phyloP scores from a whole-genome alignment of 2,888 invertebrate species.

The Tribolium freemani region DNA sequence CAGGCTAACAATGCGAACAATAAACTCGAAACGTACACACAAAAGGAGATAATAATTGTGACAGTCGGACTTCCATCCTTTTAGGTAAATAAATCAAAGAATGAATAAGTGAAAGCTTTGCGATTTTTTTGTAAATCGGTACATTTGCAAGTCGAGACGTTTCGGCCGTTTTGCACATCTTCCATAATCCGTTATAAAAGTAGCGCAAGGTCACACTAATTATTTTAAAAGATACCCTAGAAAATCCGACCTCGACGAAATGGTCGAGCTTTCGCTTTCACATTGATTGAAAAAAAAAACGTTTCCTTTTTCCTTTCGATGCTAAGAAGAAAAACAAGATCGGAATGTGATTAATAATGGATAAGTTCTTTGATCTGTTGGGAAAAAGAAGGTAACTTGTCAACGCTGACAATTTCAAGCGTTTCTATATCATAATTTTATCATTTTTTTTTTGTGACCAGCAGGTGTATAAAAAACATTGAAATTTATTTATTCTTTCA shows the following conservation, averaged over 20 bases:
- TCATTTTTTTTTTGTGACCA: no score
- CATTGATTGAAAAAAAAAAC: not conserved
- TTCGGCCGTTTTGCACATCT: not conserved
- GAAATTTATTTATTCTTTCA: not conserved
- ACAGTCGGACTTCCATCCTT: not conserved
- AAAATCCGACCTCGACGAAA: not conserved
- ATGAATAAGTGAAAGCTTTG: no score
- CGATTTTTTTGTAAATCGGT: not conserved
- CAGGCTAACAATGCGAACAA: constrained; percentile 13
- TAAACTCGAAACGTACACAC: constrained; percentile 8
- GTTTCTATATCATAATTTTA: no score
- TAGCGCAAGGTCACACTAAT: not conserved
- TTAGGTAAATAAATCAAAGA: no score
- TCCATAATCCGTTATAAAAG: not conserved
- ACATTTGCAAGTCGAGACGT: no score
- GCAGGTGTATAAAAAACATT: no score
- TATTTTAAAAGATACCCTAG: not conserved
- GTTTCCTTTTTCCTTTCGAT: not conserved
- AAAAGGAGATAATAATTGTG: constrained; percentile 8
- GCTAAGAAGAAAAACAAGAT: not conserved
- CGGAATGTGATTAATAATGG: not conserved
- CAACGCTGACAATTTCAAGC: not conserved
- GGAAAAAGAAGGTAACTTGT: not conserved
- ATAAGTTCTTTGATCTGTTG: not conserved
- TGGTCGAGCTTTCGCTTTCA: not conserved